These are phyloP conservation scores for Neolamprologus brichardi DNA, from an alignment of 2,113 vertebrate species.

Conservation along the genomic window DNA sequence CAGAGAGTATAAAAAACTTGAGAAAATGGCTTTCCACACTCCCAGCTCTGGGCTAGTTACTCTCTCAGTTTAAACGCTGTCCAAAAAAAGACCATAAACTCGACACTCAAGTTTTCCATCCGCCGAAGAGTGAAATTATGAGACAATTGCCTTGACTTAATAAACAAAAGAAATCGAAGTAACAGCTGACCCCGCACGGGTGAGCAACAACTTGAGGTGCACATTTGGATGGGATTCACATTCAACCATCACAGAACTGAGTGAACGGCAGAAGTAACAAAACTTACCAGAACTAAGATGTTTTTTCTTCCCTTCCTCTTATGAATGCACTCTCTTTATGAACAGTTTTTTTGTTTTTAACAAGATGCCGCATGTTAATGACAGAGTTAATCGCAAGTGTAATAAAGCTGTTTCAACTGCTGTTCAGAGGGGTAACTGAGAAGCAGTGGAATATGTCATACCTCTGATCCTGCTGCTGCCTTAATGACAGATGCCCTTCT, in stretches of 20 bases:
- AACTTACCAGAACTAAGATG: constrained; percentile 6
- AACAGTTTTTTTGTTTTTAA: neutral
- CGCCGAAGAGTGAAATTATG: constrained; percentile 54
- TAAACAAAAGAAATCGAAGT: constrained; percentile 65
- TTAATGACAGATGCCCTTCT: constrained; percentile 20
- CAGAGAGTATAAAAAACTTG: constrained; percentile 50
- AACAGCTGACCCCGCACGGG: constrained; percentile 56
- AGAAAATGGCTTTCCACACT: constrained; percentile 52
- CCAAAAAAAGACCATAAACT: constrained; percentile 60
- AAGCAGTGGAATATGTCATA: neutral
- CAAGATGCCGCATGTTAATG: constrained; percentile 39
- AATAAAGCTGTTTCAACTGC: constrained; percentile 41
- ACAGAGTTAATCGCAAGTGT: constrained; percentile 37
- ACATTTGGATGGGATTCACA: constrained; percentile 39
- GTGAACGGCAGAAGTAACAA: constrained; percentile 20
- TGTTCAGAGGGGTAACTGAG: constrained; percentile 28
- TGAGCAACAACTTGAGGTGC: constrained; percentile 42
- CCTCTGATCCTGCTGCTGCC: constrained; percentile 4
- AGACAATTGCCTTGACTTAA: constrained; percentile 60
- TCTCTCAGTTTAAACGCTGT: constrained; percentile 45
- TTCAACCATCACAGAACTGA: constrained; percentile 29
- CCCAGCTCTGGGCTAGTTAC: constrained; percentile 42
- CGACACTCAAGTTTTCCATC: constrained; percentile 66
- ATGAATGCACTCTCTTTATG: constrained; percentile 36
- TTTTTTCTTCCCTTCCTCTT: constrained; percentile 8